A percentile compares a stretch with the other conserved stretches of the same genome.
These are phyloP conservation scores for Sclerurus mexicanus DNA, from an alignment of 2,113 vertebrate genomes.

Conservation along the genomic window DNA sequence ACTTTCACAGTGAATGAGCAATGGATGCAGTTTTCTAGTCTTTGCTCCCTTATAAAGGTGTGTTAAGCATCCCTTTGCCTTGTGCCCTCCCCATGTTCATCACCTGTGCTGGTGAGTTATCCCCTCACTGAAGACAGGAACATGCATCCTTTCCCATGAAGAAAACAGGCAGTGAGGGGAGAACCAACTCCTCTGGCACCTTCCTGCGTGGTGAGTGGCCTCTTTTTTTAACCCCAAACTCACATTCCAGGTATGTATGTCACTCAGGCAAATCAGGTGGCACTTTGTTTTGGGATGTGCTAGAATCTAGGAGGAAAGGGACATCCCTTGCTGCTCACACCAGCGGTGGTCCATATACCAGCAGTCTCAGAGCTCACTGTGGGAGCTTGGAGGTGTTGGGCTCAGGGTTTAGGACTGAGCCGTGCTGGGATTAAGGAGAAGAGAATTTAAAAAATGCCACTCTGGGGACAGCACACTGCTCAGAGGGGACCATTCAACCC, in stretches of 20 bases:
- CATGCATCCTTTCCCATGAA: neutral
- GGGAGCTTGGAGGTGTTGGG: neutral
- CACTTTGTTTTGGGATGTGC: neutral
- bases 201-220: neutral
- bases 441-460: neutral
- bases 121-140: neutral
- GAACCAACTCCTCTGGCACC: neutral
- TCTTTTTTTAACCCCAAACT: neutral
- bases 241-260: neutral
- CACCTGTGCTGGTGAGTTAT: neutral
- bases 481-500: neutral
- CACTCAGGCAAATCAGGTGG: neutral
- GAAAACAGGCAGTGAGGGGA: neutral
- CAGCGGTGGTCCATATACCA: no score
- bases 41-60: neutral
- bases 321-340: neutral
- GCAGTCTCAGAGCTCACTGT: neutral
- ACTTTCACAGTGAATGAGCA: neutral
- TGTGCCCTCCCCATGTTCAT: neutral
- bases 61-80: neutral
- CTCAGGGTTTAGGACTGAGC: neutral
- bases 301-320: neutral
- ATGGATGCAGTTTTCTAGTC: neutral
- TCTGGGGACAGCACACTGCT: accelerated
- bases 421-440: neutral